phyloP scores from a whole-genome alignment of 2,797 vertebrate species.

The Crenuchus spilurus region DNA sequence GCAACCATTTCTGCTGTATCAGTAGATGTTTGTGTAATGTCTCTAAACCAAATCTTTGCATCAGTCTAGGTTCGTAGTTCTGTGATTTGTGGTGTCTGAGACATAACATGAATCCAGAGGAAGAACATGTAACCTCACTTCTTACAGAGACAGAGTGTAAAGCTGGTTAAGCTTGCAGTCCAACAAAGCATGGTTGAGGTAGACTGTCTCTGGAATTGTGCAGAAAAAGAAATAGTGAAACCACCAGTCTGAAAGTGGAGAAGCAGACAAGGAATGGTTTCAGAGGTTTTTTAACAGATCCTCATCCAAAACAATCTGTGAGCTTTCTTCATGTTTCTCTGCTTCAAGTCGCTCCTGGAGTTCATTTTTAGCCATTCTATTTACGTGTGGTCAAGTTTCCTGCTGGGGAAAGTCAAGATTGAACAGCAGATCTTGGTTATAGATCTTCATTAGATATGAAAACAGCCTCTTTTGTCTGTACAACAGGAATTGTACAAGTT shows the following conservation, averaged over 20 bases:
- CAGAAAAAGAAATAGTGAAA: slow-evolving; percentile 53
- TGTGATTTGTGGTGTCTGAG: slow-evolving; percentile 43
- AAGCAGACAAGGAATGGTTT: slow-evolving; percentile 51
- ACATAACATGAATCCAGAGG: slow-evolving; percentile 26
- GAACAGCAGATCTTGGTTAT: slow-evolving; percentile 36
- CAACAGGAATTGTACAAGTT: slow-evolving; percentile 11
- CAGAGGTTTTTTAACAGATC: slow-evolving; percentile 33
- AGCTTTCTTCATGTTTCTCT: slow-evolving; percentile 45
- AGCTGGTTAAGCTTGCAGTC: slow-evolving; percentile 22
- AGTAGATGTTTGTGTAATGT: neutral
- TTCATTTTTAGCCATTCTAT: slow-evolving; percentile 32
- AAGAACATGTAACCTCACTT: slow-evolving; percentile 42
- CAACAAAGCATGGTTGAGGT: slow-evolving; percentile 33
- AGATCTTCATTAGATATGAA: slow-evolving; percentile 48
- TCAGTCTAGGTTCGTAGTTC: slow-evolving; percentile 41
- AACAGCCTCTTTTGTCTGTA: slow-evolving; percentile 44
- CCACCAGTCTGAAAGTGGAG: slow-evolving; percentile 48
- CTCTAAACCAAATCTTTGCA: slow-evolving; percentile 10
- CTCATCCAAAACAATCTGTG: slow-evolving; percentile 53
- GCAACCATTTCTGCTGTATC: too few relatives aligned
- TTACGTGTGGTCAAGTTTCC: slow-evolving; percentile 45
- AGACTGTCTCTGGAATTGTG: slow-evolving; percentile 32
- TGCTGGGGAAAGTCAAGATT: slow-evolving; percentile 25
- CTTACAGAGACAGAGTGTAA: slow-evolving; percentile 30
- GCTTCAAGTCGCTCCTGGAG: slow-evolving; percentile 43